Evolutionary conservation across 2,113 vertebrate genomes (phyloP).

Genomic region (Alouatta palliata): DNA sequence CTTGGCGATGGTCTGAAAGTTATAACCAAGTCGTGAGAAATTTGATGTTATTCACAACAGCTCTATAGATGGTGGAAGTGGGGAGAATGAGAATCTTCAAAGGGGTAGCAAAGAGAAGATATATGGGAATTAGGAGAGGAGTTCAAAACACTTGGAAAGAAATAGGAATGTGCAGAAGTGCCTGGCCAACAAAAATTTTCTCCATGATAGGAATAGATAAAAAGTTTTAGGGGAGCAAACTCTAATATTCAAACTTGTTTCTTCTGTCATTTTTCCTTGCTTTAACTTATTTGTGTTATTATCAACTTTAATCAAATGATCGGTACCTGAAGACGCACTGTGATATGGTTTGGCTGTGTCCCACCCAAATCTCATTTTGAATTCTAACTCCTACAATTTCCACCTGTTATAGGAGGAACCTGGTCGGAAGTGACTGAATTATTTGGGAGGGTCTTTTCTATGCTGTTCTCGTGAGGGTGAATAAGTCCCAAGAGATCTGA

Average conservation of each 20-base stretch:
- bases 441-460: no score
- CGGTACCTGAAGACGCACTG: accelerated
- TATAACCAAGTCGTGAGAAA: background rate
- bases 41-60: background rate
- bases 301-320: background rate
- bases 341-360: no score
- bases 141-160: background rate
- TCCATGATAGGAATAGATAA: background rate
- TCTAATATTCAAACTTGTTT: background rate
- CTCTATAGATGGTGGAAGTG: background rate
- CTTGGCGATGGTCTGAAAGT: background rate
- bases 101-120: background rate
- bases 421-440: no score
- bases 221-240: background rate
- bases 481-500: no score
- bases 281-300: background rate
- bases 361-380: no score
- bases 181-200: background rate
- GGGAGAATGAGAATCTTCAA: background rate
- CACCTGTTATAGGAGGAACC: no score
- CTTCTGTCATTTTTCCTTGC: background rate
- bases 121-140: background rate
- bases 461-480: no score
- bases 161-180: background rate
- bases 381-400: no score